Base-by-base conservation (phyloP, 2,888 invertebrate species). In the Zhengitettix transpicula region DNA sequence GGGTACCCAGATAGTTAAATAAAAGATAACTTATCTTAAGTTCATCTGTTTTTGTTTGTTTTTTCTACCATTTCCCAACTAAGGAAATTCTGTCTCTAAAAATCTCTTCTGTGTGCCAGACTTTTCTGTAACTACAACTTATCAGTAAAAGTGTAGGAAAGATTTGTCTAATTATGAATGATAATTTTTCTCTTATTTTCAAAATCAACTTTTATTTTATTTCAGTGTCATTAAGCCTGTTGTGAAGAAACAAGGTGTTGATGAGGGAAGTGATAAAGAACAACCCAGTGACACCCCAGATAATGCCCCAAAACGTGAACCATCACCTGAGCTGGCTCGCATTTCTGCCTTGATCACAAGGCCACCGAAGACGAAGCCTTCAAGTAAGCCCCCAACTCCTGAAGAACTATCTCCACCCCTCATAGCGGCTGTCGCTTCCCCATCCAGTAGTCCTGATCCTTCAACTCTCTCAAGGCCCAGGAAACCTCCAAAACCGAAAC, bases 311-410 rank as follows among this genome's bases (percentile, higher is more conserved):
- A 81, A 81, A 67, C 77, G 84, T 60, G 87, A 88, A 69, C 80
- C 82, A 44, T 87, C 89, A 42, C 89, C 90, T 11, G 89, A 89
- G 69, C 73, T 91, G 64, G 90, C 89, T 12, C 83, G 87, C 70
- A 89, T 91, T 69, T 86, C 89, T 10, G 88, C 90, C 40, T 72
- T 91, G 61, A 85, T 90, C 47, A 89, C 89, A 8, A 78, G 89
- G 64, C 89, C 89, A 58, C 87, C 87, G 2, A 89, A 89, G 69
- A 81, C 77, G 62, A 87, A 87, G 72, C 77, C 71, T 70, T 70
- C 67, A 72, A 68, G 62, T 61, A 63, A 62, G 64, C 42, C 59
- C 56, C 40, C 42, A 14, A 51, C 51, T 8, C 58, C 58, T 47
- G 41, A 59, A 52, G 61, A 53, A 52, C 63, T 62, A n/a, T 10